phyloP scores from a whole-genome alignment of 2,113 vertebrate species.

The Dicerorhinus sumatrensis region DNA sequence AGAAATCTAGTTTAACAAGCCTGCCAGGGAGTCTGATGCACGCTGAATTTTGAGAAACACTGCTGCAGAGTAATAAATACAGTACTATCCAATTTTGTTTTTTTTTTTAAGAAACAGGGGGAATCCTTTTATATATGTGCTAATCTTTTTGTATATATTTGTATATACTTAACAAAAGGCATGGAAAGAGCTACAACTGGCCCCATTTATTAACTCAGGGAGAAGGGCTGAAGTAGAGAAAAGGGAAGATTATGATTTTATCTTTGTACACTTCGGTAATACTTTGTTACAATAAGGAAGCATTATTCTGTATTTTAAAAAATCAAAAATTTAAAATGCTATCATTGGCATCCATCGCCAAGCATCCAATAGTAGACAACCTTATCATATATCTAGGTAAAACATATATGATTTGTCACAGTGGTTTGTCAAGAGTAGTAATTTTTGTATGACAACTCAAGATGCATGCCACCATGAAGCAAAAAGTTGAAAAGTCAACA shows the following conservation, averaged over 20 bases:
- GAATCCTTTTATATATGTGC: neutral
- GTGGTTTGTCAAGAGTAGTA: neutral
- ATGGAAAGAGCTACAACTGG: neutral
- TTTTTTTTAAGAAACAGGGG: neutral
- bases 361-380: neutral
- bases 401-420: neutral
- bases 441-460: neutral
- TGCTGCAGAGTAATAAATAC: neutral
- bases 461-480: neutral
- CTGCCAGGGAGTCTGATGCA: neutral
- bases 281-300: neutral
- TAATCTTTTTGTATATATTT: neutral
- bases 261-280: neutral
- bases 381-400: neutral
- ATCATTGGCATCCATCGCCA: neutral
- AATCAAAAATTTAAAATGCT: neutral
- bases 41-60: neutral
- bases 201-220: neutral
- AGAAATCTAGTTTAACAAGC: neutral
- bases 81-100: neutral
- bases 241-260: neutral
- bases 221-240: neutral
- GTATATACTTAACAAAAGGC: neutral
- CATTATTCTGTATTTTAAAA: neutral
- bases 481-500: neutral